phyloP scores from a whole-genome alignment of 2,797 vertebrate genomes.

The Lophura swinhoii region DNA sequence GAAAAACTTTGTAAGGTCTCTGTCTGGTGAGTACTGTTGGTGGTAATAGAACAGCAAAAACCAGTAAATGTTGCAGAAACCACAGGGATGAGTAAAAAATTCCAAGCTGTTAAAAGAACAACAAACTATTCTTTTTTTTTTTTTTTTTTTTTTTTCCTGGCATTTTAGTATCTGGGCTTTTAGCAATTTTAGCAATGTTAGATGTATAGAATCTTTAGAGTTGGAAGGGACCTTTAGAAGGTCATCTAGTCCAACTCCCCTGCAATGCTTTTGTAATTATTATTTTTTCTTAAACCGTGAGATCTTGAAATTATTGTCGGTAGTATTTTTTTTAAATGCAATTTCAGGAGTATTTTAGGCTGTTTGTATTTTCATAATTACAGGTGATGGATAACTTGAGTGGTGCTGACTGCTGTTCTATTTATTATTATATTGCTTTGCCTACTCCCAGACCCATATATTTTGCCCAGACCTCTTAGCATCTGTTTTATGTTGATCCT shows the following conservation, averaged over 20 bases:
- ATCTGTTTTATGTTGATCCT: not conserved
- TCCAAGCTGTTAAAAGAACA: not conserved
- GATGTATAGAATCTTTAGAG: no score
- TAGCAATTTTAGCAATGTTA: not conserved
- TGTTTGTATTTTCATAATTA: not conserved
- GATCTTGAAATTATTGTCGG: not conserved
- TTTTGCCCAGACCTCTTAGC: not conserved
- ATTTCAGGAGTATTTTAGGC: not conserved
- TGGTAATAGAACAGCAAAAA: not conserved
- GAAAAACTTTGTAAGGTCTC: not conserved
- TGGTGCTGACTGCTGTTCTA: not conserved
- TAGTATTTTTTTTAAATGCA: not conserved
- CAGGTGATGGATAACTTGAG: not conserved
- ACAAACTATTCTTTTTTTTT: not conserved
- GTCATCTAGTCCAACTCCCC: no score
- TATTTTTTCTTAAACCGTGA: not conserved
- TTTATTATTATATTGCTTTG: not conserved
- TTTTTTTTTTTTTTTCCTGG: not conserved
- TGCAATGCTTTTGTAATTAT: not conserved
- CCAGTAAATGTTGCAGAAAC: not conserved
- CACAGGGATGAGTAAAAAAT: not conserved
- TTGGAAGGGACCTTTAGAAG: not conserved
- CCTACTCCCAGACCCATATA: not conserved
- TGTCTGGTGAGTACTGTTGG: accelerated
- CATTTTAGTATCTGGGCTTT: not conserved